Evolutionary conservation across 2,888 invertebrate genomes (phyloP), one percentile per base, ranked within the genome.

Genomic region (Spialia ferax): DNA sequence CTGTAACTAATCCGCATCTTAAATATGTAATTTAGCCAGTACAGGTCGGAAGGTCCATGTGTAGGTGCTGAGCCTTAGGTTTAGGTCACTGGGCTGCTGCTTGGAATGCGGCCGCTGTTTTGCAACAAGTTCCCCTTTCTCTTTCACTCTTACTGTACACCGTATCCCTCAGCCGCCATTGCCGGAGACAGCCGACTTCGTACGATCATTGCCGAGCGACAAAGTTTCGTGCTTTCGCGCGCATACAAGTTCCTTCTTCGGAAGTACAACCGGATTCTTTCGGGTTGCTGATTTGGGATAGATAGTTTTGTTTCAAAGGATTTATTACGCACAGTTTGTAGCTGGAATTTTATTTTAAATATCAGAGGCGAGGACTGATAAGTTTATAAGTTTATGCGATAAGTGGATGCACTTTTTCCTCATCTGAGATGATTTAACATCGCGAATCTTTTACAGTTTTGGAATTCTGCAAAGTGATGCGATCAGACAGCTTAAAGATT

Each of bases 1-100:
- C 6, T 4, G 5, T 26, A 26, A 6, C 8, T 8, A 29, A 29
- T 8, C 6, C 29, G 8, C 6, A 29, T 8, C 7, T 8, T 8
- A 29, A 8, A 7, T 29, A 32, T 10, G 5, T 32, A 64, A 26
- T 64, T 48, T 50, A 50, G 42, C 15, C 6, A 42, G 15, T 42
- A 32, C 29, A 50, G 57, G 75, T 71, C 71, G 64, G 71, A 70
- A 66, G 71, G 68, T 73, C 74, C 71, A 62, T 65, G 65, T 20
- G 42, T 42, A 42, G 48, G 65, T 15, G 59, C 29, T 61, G 73
- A 82, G 85, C 88, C 89, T 89, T 92, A 83, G 93, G 93, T 90
- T 89, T 93, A 83, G 93, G 93, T 93, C 89, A 93, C 84, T 93
- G 87, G 93, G 92, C 90, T 90, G 89, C 75, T 71, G 79, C 63